Conservation (phyloP, 2,797 vertebrate species). For the Thalassophryne amazonica region DNA sequence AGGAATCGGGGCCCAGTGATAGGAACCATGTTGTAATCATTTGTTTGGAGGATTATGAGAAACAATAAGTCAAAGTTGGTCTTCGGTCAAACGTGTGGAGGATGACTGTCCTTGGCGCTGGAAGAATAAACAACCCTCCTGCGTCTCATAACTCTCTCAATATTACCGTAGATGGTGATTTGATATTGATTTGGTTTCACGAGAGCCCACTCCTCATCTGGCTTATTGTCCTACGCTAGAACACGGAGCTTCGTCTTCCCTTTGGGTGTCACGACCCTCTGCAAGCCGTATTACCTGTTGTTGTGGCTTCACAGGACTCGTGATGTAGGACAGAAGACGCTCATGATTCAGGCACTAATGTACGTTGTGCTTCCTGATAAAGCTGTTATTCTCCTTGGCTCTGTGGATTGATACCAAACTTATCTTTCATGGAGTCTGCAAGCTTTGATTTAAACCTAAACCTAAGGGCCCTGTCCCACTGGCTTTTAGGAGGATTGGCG, state of each 20-base stretch:
- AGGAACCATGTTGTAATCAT: constrained; percentile 53
- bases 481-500: no score
- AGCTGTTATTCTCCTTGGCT: constrained; percentile 71
- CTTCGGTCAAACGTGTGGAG: constrained; percentile 55
- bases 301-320: constrained; percentile 50
- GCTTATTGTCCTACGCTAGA: constrained; percentile 68
- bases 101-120: constrained; percentile 59
- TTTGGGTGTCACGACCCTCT: constrained; percentile 53
- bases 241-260: constrained; percentile 53
- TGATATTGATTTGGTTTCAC: constrained; percentile 81
- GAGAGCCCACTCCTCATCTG: constrained; percentile 56
- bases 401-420: constrained; percentile 42
- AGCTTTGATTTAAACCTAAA: no score
- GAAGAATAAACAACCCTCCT: constrained; percentile 69
- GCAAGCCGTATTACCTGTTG: constrained; percentile 57
- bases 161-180: constrained; percentile 70
- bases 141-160: constrained; percentile 73
- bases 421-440: no score
- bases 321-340: constrained; percentile 60
- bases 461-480: no score
- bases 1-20: constrained; percentile 31
- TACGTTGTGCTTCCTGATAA: constrained; percentile 62
- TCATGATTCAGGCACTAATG: constrained; percentile 60
- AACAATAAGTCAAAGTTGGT: constrained; percentile 69
- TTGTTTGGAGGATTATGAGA: constrained; percentile 66